A percentile compares a stretch with the other conserved stretches of the same genome.
Conservation (phyloP, 2,888 invertebrate species). For the Phyto melanocephala region DNA sequence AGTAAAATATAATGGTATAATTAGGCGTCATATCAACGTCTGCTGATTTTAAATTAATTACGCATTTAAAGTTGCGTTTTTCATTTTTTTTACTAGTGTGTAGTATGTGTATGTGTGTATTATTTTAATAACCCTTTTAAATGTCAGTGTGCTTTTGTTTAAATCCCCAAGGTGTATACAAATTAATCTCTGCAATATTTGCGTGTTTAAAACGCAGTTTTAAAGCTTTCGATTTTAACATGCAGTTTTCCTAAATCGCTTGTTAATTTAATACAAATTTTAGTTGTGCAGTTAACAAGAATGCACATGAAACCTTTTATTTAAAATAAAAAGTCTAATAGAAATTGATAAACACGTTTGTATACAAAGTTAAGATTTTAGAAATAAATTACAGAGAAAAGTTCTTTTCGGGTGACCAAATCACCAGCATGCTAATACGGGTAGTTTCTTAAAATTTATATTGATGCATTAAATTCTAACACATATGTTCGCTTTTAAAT, state of each 20-base stretch:
- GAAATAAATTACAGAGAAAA: no score
- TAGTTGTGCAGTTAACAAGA: not conserved
- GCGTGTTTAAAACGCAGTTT: constrained; percentile 8
- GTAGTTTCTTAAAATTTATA: not conserved
- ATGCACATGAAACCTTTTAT: not conserved
- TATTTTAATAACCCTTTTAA: not conserved
- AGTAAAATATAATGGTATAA: constrained; percentile 21
- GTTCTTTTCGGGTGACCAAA: no score
- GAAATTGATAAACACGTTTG: no score
- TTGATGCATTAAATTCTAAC: constrained; percentile 42
- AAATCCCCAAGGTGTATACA: not conserved
- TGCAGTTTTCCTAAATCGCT: constrained; percentile 16
- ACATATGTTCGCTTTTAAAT: not conserved
- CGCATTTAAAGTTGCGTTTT: constrained; percentile 49
- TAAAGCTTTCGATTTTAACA: not conserved
- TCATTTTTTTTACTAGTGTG: not conserved
- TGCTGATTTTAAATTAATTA: constrained; percentile 54
- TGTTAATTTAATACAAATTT: not conserved
- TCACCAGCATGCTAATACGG: not conserved
- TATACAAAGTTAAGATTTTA: no score
- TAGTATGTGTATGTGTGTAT: no score
- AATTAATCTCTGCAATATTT: not conserved
- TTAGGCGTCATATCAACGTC: constrained; percentile 55
- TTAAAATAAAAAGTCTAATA: not conserved
- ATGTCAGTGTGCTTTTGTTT: not conserved